Evolutionary conservation across 2,888 invertebrate genomes (phyloP).

Genomic region (Oxycera nigricornis): DNA sequence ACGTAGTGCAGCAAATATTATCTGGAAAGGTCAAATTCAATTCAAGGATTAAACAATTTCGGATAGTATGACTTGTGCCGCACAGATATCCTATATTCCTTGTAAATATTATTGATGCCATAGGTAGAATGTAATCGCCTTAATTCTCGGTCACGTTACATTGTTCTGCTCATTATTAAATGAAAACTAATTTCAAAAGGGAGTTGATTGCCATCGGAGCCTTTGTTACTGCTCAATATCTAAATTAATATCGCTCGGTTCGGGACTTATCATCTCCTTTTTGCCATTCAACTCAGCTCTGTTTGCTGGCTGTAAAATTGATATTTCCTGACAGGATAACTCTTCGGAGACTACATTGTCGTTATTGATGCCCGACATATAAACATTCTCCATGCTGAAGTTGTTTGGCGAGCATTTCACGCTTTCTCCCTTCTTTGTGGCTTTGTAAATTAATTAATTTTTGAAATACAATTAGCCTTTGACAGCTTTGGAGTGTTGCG

Average conservation of each 20-base stretch:
- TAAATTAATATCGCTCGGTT: slow-evolving; percentile 19
- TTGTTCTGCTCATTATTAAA: neutral
- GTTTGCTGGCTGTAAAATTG: slow-evolving; percentile 6
- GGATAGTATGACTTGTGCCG: neutral
- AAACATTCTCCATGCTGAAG: neutral
- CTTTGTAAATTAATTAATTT: slow-evolving; percentile 32
- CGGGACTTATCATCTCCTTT: slow-evolving; percentile 9
- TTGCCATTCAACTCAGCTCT: slow-evolving; percentile 1
- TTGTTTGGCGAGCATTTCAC: neutral
- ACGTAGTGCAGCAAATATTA: too few relatives aligned
- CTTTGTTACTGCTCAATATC: slow-evolving; percentile 5
- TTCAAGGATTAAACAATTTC: neutral
- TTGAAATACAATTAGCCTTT: slow-evolving; percentile 1
- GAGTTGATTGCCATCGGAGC: neutral
- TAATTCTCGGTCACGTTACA: neutral
- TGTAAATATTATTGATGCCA: neutral
- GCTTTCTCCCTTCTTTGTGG: neutral
- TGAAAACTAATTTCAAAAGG: neutral
- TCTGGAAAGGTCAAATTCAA: neutral
- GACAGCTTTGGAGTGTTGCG: neutral
- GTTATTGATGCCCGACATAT: neutral
- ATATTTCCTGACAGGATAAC: neutral
- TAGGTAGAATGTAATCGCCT: slow-evolving; percentile 15
- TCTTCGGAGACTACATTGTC: slow-evolving; percentile 7
- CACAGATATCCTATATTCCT: neutral